A percentile compares a stretch with the other conserved stretches of the same genome.
Evolutionary conservation across 2,113 vertebrate species (phyloP).

Genomic region (Myiozetetes cayanensis): DNA sequence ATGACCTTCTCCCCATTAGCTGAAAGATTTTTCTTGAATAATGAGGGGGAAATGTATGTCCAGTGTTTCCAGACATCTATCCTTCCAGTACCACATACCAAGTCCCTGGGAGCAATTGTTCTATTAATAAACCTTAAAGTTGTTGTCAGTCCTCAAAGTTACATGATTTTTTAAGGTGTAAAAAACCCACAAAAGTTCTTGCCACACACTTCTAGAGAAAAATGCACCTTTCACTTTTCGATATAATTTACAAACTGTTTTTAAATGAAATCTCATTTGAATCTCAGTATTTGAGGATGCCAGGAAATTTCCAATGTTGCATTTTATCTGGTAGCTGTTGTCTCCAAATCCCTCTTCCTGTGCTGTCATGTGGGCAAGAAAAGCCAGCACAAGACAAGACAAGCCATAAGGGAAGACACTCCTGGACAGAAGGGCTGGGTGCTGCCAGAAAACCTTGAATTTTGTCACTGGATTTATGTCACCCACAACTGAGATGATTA

Average conservation of each 20-base stretch:
- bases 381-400: background rate
- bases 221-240: background rate
- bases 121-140: background rate
- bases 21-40: background rate
- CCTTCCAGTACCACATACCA: background rate
- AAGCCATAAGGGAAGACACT: background rate
- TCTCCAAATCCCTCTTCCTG: background rate
- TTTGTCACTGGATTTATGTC: background rate
- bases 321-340: background rate
- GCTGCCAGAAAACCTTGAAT: background rate
- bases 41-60: background rate
- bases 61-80: background rate
- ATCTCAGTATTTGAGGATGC: background rate
- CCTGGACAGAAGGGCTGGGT: background rate
- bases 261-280: background rate
- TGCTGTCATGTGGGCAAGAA: background rate
- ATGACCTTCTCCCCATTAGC: background rate
- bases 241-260: background rate
- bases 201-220: background rate
- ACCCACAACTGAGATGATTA: background rate
- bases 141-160: background rate
- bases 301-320: background rate
- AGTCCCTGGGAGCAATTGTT: background rate
- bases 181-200: background rate
- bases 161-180: background rate